Base-by-base conservation (phyloP, 2,797 vertebrate genomes). In the Sebastes flavidus region DNA sequence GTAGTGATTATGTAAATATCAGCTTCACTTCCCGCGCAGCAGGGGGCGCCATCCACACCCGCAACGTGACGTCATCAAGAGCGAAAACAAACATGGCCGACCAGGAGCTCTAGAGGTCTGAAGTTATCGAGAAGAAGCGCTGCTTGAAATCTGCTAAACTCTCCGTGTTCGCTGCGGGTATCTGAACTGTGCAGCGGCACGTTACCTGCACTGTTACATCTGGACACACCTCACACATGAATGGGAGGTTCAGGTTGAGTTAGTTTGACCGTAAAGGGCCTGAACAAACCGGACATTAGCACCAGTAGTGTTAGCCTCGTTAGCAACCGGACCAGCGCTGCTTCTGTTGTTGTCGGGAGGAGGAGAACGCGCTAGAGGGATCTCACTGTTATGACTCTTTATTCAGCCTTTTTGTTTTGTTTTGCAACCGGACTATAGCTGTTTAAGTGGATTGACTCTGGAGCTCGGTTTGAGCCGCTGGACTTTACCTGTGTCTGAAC, bases 11-110 rank as follows among this genome's bases (percentile, higher is more conserved):
- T 22, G 9, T 38, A 11, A 38, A 25, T 25, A 4, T 54, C 36
- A 13, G 16, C 38, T 60, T 13, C 63, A 18, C 80, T 77, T 84
- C 82, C 83, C 59, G 62, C 18, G 46, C 90, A 55, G 59, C 55
- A 86, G 91, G 63, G 12, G 91, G 90, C 86, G 77, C 36, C 36
- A 36, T 36, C 74, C 27, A 67, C 12, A 16, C 30, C 2, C 25
- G 2, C 18, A 1, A 1, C 7, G 13, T 85, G 81, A 86, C 81
- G 78, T 79, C 79, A 86, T 2, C 2, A n/a, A 13, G 36, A 4
- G 36, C 7, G 25, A 82, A 76, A 63, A 62, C 5, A 84, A 95
- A 94, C 46, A 96, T 96, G 96, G 95, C 91, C 38, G 93, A 88
- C 61, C 22, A 83, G 18, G 27, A 83, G 65, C 82, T 58, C 81